phyloP scores from a whole-genome alignment of 1,140 invertebrate genomes.

The Papilio glaucus region DNA sequence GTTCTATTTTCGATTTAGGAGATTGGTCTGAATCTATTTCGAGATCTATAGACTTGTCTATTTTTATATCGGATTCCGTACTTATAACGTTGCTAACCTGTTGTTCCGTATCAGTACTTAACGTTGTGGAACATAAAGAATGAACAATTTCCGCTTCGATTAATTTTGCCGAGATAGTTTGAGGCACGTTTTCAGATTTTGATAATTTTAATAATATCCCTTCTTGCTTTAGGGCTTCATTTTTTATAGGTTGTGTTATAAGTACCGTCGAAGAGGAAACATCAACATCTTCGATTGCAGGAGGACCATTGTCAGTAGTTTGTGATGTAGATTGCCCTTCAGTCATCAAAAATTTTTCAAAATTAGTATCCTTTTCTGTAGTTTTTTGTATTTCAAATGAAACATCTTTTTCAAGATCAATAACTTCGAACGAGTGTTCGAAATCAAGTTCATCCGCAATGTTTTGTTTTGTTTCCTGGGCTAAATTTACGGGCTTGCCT shows the following conservation, averaged over 20 bases:
- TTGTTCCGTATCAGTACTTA: constrained; percentile 45
- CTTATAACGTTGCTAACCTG: constrained; percentile 40
- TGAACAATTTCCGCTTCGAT: constrained; percentile 44
- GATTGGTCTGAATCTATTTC: constrained; percentile 32
- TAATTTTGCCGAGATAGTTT: constrained; percentile 56
- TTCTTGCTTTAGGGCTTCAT: not conserved
- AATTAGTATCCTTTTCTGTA: constrained; percentile 2
- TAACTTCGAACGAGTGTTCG: constrained; percentile 44
- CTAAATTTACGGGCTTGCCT: constrained; percentile 12
- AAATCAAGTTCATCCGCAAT: constrained; percentile 37
- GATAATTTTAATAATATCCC: constrained; percentile 1
- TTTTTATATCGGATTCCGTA: constrained; percentile 37
- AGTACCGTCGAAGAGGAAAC: not conserved
- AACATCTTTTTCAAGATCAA: constrained; percentile 40
- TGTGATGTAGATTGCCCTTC: not conserved
- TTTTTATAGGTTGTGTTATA: not conserved
- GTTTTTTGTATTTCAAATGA: constrained; percentile 6
- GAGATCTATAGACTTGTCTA: not conserved
- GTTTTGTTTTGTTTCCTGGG: constrained; percentile 16
- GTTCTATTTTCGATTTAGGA: constrained; percentile 44
- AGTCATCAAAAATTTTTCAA: constrained; percentile 9
- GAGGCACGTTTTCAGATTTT: constrained; percentile 36
- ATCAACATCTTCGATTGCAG: not conserved
- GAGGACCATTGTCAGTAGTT: not conserved
- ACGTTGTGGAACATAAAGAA: constrained; percentile 14